Evolutionary conservation across 2,797 vertebrate species (phyloP).

Genomic region (Prunella strophiata): DNA sequence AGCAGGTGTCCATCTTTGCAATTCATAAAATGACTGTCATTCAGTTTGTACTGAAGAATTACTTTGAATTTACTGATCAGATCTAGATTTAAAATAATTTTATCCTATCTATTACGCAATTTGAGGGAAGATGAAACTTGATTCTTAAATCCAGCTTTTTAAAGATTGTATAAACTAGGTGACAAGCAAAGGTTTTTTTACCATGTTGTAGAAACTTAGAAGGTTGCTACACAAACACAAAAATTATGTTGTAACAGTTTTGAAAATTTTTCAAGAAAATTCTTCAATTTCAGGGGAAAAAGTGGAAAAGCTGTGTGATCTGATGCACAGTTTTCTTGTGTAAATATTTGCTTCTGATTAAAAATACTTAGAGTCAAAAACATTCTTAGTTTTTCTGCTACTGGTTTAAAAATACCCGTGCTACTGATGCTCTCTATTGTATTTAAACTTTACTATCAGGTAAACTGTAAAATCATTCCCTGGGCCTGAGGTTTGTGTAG

Average conservation of each 20-base stretch:
- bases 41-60: neutral
- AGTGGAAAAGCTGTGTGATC: neutral
- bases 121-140: neutral
- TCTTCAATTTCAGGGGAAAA: neutral
- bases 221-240: neutral
- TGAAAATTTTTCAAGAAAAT: neutral
- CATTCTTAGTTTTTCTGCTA: neutral
- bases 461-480: neutral
- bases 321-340: neutral
- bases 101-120: neutral
- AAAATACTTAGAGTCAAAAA: neutral
- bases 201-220: neutral
- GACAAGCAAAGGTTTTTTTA: neutral
- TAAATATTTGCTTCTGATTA: neutral
- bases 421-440: neutral
- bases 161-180: neutral
- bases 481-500: neutral
- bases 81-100: neutral
- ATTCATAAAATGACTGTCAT: neutral
- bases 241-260: neutral
- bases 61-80: neutral
- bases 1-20: neutral
- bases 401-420: neutral
- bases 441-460: neutral
- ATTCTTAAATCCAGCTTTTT: neutral